phyloP scores from a whole-genome alignment of 2,113 vertebrate species.

The Gorsachius goisagi region DNA sequence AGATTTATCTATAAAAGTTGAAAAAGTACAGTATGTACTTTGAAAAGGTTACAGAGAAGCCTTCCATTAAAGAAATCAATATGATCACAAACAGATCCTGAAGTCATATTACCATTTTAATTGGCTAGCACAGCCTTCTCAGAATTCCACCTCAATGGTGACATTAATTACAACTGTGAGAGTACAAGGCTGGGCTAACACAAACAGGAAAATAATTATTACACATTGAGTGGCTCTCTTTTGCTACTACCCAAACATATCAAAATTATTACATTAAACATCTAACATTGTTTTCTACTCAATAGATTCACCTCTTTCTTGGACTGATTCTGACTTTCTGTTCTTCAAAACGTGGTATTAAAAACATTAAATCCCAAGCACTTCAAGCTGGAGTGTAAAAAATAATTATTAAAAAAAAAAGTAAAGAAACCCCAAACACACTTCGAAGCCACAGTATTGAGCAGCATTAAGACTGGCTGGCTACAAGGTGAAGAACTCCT shows the following conservation, averaged over 20 bases:
- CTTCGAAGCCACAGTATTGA: background rate
- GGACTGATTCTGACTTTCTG: background rate
- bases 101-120: constrained; percentile 7
- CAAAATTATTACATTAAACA: background rate
- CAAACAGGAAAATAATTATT: constrained; percentile 27
- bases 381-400: background rate
- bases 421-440: background rate
- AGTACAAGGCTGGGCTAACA: background rate
- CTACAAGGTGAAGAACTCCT: background rate
- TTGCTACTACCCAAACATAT: background rate
- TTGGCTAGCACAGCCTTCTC: constrained; percentile 5
- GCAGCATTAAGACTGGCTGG: background rate
- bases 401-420: background rate
- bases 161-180: background rate
- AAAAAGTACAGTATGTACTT: constrained; percentile 13
- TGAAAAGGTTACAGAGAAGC: background rate
- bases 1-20: background rate
- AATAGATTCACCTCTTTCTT: background rate
- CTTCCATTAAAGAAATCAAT: constrained; percentile 37
- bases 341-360: background rate
- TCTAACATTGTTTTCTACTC: background rate
- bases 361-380: background rate
- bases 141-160: background rate
- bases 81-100: constrained; percentile 4
- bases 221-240: background rate